Evolutionary conservation across 2,888 invertebrate species (phyloP).

Genomic region (Platerodrilus igneus): DNA sequence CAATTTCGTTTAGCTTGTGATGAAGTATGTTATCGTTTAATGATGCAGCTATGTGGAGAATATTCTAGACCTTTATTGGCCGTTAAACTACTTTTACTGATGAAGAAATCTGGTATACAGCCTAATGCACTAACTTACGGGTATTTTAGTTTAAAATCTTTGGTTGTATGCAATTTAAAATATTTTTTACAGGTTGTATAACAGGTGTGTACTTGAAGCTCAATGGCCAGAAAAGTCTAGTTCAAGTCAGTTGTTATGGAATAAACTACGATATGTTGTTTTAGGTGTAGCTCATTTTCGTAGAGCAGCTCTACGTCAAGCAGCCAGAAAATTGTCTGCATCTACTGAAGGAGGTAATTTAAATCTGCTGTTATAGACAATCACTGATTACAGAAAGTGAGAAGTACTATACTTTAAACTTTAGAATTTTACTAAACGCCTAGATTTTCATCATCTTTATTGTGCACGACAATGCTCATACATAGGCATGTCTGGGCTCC

Average conservation of each 20-base stretch:
- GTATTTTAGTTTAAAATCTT: slow-evolving; percentile 40
- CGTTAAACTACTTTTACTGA: slow-evolving; percentile 82
- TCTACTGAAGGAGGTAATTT: slow-evolving; percentile 48
- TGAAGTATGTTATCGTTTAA: slow-evolving; percentile 95
- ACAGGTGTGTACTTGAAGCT: slow-evolving; percentile 84
- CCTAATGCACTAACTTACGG: slow-evolving; percentile 99
- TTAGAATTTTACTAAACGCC: no score
- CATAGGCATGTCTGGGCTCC: no score
- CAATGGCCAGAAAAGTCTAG: slow-evolving; percentile 75
- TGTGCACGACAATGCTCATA: no score
- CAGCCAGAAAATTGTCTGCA: slow-evolving; percentile 50
- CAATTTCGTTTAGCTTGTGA: slow-evolving; percentile 82
- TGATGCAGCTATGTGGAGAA: slow-evolving; percentile 97
- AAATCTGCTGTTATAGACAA: no score
- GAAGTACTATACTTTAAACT: no score
- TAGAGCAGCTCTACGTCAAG: slow-evolving; percentile 64
- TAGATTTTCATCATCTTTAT: no score
- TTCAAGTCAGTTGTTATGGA: slow-evolving; percentile 86
- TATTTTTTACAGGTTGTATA: slow-evolving; percentile 52
- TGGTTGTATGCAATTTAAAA: neutral
- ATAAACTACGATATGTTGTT: slow-evolving; percentile 87
- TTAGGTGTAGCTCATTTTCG: slow-evolving; percentile 86
- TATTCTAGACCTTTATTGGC: slow-evolving; percentile 92
- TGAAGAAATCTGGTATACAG: slow-evolving; percentile 89
- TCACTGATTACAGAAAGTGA: no score